Conservation (phyloP, 2,797 vertebrate species). For the Cyclopterus lumpus region DNA sequence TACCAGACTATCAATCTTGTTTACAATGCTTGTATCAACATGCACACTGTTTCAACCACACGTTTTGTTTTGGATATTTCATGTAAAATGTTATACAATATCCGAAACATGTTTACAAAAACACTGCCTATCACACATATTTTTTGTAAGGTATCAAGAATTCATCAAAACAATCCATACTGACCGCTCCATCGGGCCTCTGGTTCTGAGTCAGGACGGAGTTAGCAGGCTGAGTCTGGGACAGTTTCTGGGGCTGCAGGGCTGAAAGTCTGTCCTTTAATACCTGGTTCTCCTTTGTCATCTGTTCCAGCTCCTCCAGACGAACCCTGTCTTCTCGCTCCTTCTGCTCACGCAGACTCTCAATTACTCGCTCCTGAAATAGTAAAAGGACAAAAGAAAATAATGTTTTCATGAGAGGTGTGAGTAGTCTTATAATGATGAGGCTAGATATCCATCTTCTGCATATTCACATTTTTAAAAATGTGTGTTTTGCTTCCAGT, state of each 20-base stretch:
- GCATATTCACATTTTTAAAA: conserved; percentile 16
- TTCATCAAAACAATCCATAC: conserved; percentile 56
- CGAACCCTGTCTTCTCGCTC: conserved; percentile 92
- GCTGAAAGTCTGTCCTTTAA: conserved; percentile 91
- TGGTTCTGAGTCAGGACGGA: conserved; percentile 49
- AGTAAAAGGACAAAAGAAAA: neutral
- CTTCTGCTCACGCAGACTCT: conserved; percentile 92
- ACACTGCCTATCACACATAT: neutral
- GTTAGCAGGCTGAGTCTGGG: conserved; percentile 58
- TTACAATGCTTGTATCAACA: conserved; percentile 15
- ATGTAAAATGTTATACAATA: conserved; percentile 7
- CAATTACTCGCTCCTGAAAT: conserved; percentile 94
- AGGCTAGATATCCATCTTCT: conserved; percentile 1
- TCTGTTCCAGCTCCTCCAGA: conserved; percentile 90
- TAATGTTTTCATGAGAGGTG: neutral
- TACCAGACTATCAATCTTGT: conserved; percentile 26
- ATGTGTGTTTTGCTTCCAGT: conserved; percentile 10
- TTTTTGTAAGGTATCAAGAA: neutral
- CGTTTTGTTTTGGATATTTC: conserved; percentile 17
- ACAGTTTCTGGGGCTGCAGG: conserved; percentile 85
- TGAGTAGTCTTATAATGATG: neutral
- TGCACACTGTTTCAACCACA: conserved; percentile 18
- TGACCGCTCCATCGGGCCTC: conserved; percentile 90
- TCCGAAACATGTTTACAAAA: neutral
- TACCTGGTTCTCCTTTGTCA: conserved; percentile 95